Conservation (phyloP, 64 coral and sea anemone species). For the Actinia equina region DNA sequence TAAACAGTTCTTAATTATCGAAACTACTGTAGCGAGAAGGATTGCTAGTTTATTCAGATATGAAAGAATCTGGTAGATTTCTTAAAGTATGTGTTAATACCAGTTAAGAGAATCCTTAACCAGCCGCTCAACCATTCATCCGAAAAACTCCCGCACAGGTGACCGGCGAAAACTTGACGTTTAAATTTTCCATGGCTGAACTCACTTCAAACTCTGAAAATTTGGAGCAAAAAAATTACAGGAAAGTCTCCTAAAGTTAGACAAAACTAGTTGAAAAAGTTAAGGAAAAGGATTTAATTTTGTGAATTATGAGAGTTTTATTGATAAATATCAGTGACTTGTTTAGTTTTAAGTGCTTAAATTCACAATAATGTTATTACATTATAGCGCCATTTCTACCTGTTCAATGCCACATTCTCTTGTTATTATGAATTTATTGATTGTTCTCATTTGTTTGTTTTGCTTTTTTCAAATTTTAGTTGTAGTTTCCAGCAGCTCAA, state of each 20-base stretch:
- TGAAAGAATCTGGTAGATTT: background rate
- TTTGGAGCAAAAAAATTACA: background rate
- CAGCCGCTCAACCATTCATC: background rate
- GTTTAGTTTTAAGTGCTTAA: slow-evolving; percentile 46
- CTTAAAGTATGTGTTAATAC: slow-evolving; percentile 21
- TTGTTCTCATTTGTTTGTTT: slow-evolving; percentile 57
- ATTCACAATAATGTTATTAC: slow-evolving; percentile 62
- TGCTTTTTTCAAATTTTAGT: background rate
- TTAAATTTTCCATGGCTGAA: background rate
- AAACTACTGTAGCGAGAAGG: background rate
- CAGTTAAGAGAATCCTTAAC: background rate
- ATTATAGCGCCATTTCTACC: slow-evolving; percentile 32
- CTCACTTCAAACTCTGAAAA: background rate
- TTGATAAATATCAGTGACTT: slow-evolving; percentile 45
- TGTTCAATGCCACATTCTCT: slow-evolving; percentile 50
- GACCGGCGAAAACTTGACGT: background rate
- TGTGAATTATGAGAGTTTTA: slow-evolving; percentile 11
- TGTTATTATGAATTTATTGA: slow-evolving; percentile 77
- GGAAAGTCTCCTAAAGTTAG: background rate
- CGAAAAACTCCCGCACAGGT: background rate
- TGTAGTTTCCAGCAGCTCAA: background rate
- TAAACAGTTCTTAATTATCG: background rate
- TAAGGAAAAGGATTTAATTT: too few relatives aligned
- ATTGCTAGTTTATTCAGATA: slow-evolving; percentile 8
- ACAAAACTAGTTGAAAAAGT: background rate